These are phyloP conservation scores for Adelosebastes latens DNA, from an alignment of 2,797 vertebrate species.

Conservation along the genomic window DNA sequence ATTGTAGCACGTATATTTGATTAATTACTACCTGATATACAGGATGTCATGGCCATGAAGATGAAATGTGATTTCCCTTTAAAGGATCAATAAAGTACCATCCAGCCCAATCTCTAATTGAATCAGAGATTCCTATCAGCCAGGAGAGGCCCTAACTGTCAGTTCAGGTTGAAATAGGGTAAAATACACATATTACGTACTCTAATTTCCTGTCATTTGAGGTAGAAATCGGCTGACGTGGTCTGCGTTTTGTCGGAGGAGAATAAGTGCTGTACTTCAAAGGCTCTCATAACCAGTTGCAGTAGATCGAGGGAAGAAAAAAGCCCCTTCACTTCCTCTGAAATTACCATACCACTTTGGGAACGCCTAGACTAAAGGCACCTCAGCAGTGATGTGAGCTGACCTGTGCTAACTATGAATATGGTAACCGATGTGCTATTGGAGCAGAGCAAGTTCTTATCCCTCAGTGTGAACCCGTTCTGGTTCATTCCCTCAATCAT, in stretches of 20 bases:
- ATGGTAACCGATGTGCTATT: background rate
- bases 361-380: background rate
- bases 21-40: background rate
- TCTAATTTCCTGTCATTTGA: background rate
- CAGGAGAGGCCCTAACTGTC: background rate
- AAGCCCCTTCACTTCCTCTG: background rate
- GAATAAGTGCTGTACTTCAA: slow-evolving; percentile 4
- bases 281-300: slow-evolving; percentile 3
- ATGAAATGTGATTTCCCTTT: background rate
- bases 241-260: background rate
- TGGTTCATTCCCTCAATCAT: background rate
- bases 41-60: background rate
- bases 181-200: background rate
- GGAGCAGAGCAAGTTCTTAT: background rate
- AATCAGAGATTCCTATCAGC: slow-evolving; percentile 1
- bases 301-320: background rate
- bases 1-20: background rate
- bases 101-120: background rate
- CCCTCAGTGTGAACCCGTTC: slow-evolving; percentile 3
- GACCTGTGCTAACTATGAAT: slow-evolving; percentile 20
- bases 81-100: background rate
- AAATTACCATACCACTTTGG: slow-evolving; percentile 24
- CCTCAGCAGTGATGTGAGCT: slow-evolving; percentile 17
- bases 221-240: background rate
- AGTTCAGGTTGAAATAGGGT: background rate